Evolutionary conservation across 2,113 vertebrate species (phyloP), one percentile per base, ranked within the genome.

Genomic region (Urocolius indicus): DNA sequence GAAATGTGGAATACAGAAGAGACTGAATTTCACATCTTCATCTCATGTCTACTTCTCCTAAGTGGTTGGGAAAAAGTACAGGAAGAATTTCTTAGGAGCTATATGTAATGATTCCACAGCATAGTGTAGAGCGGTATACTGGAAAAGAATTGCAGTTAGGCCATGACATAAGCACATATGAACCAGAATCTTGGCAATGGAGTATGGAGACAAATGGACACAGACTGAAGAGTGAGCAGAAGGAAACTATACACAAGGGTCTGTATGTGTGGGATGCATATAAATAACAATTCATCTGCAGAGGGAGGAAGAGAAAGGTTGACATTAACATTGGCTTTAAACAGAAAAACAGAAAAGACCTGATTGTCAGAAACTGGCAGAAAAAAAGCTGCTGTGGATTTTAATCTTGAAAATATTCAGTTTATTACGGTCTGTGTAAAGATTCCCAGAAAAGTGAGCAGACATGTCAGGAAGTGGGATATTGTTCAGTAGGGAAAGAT

Each of bases 401-500:
- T 89, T 91, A 23, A 93, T 80, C 93, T 94, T 95, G 67, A 80
- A 95, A 96, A 88, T 92, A 90, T 24, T 92, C 90, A 90, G 75
- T 18, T 93, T 94, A 57, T 65, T 90, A 63, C 91, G 57, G 27
- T 93, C 74, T 85, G 69, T 30, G 24, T 22, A 65, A 84, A 80
- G 88, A 78, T 89, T 95, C 58, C 61, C 93, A 89, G 88, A 93
- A 94, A 93, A 93, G 30, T 88, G 71, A 94, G 38, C 48, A 90
- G 69, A 58, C 41, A 75, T 74, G 65, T 91, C 83, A 84, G 29
- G 92, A 96, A 95, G 76, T 49, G 82, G 79, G 79, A 92, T 86
- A 92, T 93, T 90, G 57, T 89, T 93, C 90, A 84, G n/a, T 78
- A 57, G 69, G 84, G 66, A 95, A 34, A 94, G 49, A 89, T 93